These are phyloP conservation scores for Urocynchramus pylzowi DNA, from an alignment of 2,113 vertebrate species.

Conservation along the genomic window DNA sequence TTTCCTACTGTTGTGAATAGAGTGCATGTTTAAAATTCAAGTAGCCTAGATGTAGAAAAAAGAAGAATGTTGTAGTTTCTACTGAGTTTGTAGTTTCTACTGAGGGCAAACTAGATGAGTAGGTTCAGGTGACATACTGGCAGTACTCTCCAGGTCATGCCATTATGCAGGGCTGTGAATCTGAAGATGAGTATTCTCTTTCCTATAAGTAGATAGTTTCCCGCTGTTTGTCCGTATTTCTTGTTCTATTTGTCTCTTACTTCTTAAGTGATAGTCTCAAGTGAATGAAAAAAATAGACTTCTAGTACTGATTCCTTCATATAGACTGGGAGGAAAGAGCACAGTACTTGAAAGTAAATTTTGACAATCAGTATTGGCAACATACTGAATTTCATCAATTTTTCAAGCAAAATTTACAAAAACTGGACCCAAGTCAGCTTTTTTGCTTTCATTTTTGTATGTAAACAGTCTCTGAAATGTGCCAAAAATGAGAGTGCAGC, in stretches of 20 bases:
- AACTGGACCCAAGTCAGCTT: background rate
- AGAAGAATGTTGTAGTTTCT: background rate
- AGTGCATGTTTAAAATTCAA: background rate
- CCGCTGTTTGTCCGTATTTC: background rate
- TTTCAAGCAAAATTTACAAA: background rate
- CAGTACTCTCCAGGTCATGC: background rate
- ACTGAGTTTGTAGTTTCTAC: background rate
- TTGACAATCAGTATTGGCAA: background rate
- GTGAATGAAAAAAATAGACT: no score
- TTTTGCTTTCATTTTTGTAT: background rate
- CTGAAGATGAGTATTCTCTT: background rate
- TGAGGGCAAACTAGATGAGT: background rate
- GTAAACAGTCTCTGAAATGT: background rate
- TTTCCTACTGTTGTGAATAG: background rate
- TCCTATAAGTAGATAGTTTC: background rate
- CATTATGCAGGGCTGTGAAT: background rate
- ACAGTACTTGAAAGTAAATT: background rate
- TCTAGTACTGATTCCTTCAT: fast-evolving
- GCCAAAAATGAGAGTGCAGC: background rate
- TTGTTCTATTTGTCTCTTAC: background rate
- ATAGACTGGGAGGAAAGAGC: background rate
- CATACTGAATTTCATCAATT: background rate
- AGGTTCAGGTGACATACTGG: background rate
- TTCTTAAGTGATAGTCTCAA: background rate
- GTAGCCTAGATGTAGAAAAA: background rate